Evolutionary conservation across 2,113 vertebrate species (phyloP).

Genomic region (Cisticola juncidis): DNA sequence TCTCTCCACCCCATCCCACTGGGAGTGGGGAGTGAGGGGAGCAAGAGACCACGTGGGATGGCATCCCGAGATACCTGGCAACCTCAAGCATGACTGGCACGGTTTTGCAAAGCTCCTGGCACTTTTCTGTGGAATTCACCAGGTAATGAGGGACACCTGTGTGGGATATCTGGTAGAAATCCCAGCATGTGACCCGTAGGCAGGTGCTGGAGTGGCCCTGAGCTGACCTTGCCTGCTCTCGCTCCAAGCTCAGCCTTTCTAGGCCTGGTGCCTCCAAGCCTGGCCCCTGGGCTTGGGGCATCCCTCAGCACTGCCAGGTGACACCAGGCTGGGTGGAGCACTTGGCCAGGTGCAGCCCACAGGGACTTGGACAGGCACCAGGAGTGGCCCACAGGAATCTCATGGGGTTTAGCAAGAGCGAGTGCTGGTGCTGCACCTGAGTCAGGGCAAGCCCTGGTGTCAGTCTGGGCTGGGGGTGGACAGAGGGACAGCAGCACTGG

Average conservation of each 20-base stretch:
- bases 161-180: neutral
- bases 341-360: neutral
- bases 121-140: neutral
- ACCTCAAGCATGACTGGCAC: neutral
- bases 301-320: neutral
- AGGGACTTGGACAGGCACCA: neutral
- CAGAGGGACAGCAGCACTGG: neutral
- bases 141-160: neutral
- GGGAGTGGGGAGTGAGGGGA: neutral
- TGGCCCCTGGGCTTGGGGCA: neutral
- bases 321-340: neutral
- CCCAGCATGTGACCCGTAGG: rapidly evolving
- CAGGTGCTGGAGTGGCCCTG: rapidly evolving
- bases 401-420: too few species aligned
- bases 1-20: neutral
- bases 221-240: neutral
- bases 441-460: neutral
- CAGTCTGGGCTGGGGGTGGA: neutral
- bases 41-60: rapidly evolving
- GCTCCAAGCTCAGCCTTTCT: neutral
- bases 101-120: neutral
- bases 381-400: neutral
- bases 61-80: neutral
- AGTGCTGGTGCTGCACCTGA: neutral
- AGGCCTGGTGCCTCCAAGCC: neutral